Conservation (phyloP, 2,888 invertebrate species). For the Aleiodes alternator region DNA sequence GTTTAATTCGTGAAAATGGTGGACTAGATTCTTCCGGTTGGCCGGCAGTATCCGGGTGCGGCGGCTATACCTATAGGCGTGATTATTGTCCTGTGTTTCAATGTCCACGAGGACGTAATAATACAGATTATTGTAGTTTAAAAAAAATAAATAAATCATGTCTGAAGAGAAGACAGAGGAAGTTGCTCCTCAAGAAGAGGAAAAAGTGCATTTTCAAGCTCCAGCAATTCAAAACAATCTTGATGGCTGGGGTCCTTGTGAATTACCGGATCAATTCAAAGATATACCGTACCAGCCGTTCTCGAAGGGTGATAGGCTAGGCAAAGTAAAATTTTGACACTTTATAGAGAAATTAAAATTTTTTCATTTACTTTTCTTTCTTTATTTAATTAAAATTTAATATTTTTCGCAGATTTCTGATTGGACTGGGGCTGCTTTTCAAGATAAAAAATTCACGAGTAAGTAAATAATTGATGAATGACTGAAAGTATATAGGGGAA, state of each 20-base stretch:
- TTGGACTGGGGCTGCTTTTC: constrained; percentile 95
- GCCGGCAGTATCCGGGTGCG: constrained; percentile 13
- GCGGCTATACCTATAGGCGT: too few species aligned
- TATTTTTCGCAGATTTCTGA: constrained; percentile 84
- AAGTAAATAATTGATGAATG: constrained; percentile 72
- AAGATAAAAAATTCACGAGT: constrained; percentile 96
- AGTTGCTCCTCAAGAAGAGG: constrained; percentile 69
- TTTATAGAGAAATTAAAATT: constrained; percentile 2
- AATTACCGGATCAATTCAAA: constrained; percentile 94
- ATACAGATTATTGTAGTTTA: too few species aligned
- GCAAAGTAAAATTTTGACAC: constrained; percentile 83
- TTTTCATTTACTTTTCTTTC: not conserved
- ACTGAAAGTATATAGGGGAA: too few species aligned
- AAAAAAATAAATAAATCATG: constrained; percentile 36
- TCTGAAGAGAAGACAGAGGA: constrained; percentile 58
- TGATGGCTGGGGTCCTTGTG: constrained; percentile 97
- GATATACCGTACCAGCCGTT: constrained; percentile 99
- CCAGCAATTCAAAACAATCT: constrained; percentile 90
- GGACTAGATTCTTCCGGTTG: constrained; percentile 8
- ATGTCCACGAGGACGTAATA: too few species aligned
- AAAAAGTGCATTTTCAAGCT: constrained; percentile 82
- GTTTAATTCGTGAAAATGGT: not conserved
- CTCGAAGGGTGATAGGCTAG: constrained; percentile 98
- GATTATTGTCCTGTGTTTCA: too few species aligned
- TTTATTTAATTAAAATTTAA: constrained; percentile 27